Conservation (phyloP, 1,140 invertebrate species). For the Caerostris darwini region DNA sequence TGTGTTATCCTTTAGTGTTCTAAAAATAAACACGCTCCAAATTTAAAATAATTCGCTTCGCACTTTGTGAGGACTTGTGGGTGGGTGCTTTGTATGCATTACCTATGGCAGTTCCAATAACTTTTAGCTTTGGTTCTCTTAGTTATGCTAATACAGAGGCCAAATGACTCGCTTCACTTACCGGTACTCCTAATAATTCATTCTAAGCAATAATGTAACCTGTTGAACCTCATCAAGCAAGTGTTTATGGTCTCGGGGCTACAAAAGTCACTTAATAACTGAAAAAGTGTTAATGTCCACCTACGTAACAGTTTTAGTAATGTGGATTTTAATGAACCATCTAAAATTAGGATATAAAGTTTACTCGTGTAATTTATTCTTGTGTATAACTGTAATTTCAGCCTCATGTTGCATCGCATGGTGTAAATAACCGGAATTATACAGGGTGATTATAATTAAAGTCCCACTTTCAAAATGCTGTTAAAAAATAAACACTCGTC, state of each 20-base stretch:
- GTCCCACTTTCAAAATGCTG: no score
- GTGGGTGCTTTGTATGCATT: not conserved
- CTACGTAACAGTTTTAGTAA: not conserved
- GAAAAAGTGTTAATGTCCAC: not conserved
- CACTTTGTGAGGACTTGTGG: not conserved
- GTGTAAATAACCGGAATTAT: no score
- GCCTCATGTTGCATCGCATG: no score
- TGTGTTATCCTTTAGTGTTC: no score
- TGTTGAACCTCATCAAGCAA: not conserved
- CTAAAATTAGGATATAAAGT: no score
- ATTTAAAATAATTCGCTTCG: not conserved
- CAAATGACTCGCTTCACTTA: not conserved
- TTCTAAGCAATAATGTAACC: conserved; percentile 10
- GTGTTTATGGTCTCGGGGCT: not conserved
- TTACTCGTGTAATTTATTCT: no score
- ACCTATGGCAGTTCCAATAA: not conserved
- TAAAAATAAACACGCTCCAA: no score
- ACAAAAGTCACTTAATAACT: not conserved
- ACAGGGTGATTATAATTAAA: no score
- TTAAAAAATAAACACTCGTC: no score
- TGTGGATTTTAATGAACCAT: not conserved
- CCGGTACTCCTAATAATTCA: conserved; percentile 16
- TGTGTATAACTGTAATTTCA: no score
- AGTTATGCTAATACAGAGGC: conserved; percentile 24
- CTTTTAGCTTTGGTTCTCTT: not conserved